Conservation (phyloP, 2,888 invertebrate genomes). For the Synanthedon myopaeformis region DNA sequence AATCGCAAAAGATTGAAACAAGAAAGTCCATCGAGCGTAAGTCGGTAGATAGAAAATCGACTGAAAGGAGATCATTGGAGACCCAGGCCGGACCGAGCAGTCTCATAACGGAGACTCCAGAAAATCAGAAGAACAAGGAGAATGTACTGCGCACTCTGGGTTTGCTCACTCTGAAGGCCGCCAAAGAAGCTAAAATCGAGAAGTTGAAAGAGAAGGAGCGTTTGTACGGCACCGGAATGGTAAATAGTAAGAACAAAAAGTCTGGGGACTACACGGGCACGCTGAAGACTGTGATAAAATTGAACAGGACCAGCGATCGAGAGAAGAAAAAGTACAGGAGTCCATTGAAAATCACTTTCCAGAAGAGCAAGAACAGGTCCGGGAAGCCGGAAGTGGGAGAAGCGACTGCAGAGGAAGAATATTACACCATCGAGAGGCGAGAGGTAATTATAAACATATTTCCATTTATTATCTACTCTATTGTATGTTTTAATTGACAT, state of each 20-base stretch:
- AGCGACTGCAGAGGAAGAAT: slow-evolving; percentile 38
- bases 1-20: neutral
- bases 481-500: too few relatives aligned
- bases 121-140: slow-evolving; percentile 77
- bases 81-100: slow-evolving; percentile 48
- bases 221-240: slow-evolving; percentile 27
- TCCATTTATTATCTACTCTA: too few relatives aligned
- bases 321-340: slow-evolving; percentile 75
- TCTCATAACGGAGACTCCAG: slow-evolving; percentile 66
- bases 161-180: slow-evolving; percentile 79
- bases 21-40: neutral
- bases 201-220: slow-evolving; percentile 64
- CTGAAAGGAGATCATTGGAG: slow-evolving; percentile 34
- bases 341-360: slow-evolving; percentile 83
- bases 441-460: slow-evolving; percentile 43
- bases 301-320: slow-evolving; percentile 68
- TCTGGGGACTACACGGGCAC: slow-evolving; percentile 80
- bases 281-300: slow-evolving; percentile 85
- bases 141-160: slow-evolving; percentile 81
- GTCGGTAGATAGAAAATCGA: slow-evolving; percentile 25
- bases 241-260: slow-evolving; percentile 35
- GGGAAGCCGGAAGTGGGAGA: slow-evolving; percentile 61
- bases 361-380: slow-evolving; percentile 75
- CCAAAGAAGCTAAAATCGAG: slow-evolving; percentile 75
- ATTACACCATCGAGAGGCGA: slow-evolving; percentile 75